Evolutionary conservation across 2,113 vertebrate genomes (phyloP).

Genomic region (Paramormyrops kingsleyae): DNA sequence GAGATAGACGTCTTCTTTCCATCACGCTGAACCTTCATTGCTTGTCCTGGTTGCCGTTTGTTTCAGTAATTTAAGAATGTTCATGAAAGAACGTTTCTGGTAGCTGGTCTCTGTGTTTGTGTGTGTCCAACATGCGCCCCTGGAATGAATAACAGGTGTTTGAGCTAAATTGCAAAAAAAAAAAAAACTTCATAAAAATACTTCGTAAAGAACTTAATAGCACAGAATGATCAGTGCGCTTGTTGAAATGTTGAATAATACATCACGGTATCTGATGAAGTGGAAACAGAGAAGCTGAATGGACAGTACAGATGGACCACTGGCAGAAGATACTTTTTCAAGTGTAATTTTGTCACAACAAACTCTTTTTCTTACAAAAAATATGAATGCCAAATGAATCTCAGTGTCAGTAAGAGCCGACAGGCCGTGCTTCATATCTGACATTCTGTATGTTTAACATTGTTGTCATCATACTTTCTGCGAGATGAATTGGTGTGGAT

Average conservation of each 20-base stretch:
- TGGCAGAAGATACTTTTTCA: neutral
- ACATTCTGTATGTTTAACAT: neutral
- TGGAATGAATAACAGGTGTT: neutral
- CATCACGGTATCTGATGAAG: neutral
- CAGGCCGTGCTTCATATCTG: neutral
- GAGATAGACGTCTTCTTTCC: neutral
- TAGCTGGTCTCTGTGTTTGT: neutral
- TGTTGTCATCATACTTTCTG: neutral
- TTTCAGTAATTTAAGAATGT: conserved; percentile 9
- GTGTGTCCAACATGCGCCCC: neutral
- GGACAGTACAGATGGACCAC: neutral
- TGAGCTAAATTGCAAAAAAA: neutral
- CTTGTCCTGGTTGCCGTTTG: neutral
- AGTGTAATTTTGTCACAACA: neutral
- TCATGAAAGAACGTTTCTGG: neutral
- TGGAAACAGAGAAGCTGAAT: neutral
- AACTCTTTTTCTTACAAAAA: neutral
- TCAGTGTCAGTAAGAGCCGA: neutral
- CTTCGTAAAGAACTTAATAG: neutral
- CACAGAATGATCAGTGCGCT: neutral
- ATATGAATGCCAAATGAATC: neutral
- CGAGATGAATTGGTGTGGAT: neutral
- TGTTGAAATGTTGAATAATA: neutral
- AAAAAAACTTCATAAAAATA: neutral
- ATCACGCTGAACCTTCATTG: neutral